phyloP scores from a whole-genome alignment of 1,140 invertebrate genomes.

The Microvelia longipes region DNA sequence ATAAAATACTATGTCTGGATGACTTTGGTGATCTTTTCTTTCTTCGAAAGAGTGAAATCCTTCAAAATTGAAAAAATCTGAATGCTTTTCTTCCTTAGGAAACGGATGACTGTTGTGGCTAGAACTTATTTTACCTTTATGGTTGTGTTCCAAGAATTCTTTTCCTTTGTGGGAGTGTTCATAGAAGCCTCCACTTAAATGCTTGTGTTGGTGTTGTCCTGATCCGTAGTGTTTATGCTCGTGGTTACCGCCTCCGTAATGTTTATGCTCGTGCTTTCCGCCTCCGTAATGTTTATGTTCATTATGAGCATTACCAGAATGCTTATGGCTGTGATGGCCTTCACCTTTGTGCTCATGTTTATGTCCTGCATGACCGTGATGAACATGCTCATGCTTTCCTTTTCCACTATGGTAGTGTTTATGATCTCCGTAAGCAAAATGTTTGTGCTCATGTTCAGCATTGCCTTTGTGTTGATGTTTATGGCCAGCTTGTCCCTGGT shows the following conservation, averaged over 20 bases:
- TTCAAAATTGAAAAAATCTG: no score
- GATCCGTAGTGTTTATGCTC: slow-evolving; percentile 11
- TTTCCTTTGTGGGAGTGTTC: neutral
- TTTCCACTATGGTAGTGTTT: slow-evolving; percentile 6
- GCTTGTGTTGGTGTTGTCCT: neutral
- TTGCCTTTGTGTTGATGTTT: slow-evolving; percentile 22
- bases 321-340: slow-evolving; percentile 14
- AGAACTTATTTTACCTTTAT: neutral
- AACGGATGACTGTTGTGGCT: neutral
- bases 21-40: neutral
- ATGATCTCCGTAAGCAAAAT: slow-evolving; percentile 2
- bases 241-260: slow-evolving; percentile 8
- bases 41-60: neutral
- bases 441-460: slow-evolving; percentile 6
- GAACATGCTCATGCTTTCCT: neutral
- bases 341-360: slow-evolving; percentile 9
- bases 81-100: neutral
- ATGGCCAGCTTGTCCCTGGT: slow-evolving; percentile 19
- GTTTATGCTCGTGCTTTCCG: slow-evolving; percentile 10
- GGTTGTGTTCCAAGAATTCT: neutral
- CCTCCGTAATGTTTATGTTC: slow-evolving; percentile 10
- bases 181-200: neutral
- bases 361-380: neutral
- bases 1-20: neutral
- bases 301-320: slow-evolving; percentile 10